Conservation (phyloP, 2,113 vertebrate species). For the Sylvietta virens region DNA sequence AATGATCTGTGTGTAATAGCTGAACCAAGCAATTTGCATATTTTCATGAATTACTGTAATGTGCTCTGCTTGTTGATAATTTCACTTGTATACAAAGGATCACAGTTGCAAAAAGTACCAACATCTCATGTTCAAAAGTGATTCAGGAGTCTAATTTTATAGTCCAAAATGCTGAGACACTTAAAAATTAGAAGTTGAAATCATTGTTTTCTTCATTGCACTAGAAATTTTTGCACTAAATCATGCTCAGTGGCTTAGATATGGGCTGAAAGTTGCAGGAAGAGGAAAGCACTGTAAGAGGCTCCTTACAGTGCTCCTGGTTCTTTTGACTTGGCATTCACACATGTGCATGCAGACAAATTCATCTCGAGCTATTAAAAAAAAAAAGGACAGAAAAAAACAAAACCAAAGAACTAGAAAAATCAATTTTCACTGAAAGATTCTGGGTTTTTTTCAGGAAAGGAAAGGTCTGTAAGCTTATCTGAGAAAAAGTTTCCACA, state of each 20-base stretch:
- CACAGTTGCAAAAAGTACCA: not conserved
- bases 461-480: not conserved
- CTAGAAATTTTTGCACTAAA: not conserved
- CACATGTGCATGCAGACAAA: not conserved
- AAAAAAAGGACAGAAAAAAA: not conserved
- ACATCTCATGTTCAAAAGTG: not conserved
- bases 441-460: not conserved
- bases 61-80: not conserved
- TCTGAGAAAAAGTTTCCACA: not conserved
- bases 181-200: not conserved
- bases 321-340: not conserved
- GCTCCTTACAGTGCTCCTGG: too few species aligned
- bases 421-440: not conserved
- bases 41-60: slow-evolving; percentile 24
- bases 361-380: not conserved
- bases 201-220: accelerated
- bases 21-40: slow-evolving; percentile 6
- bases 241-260: not conserved
- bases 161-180: not conserved
- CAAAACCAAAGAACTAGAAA: not conserved
- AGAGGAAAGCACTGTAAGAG: not conserved
- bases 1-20: not conserved
- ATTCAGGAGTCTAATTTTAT: not conserved
- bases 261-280: not conserved
- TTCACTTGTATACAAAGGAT: not conserved